Conservation (phyloP, 2,113 vertebrate genomes). For the Rallus limicola region DNA sequence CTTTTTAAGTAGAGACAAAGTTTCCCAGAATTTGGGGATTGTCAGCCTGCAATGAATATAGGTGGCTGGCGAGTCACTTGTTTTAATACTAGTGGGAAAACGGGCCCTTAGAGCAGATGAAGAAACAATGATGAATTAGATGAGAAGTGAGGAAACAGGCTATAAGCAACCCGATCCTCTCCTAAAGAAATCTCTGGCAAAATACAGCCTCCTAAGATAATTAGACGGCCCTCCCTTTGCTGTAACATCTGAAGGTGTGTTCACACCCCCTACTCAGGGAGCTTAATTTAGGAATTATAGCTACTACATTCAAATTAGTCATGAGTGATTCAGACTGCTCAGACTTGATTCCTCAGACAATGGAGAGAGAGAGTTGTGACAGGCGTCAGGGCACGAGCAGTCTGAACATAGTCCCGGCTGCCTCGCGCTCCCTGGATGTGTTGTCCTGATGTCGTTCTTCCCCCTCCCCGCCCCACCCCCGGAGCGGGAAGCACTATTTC, state of each 20-base stretch:
- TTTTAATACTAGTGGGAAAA: background rate
- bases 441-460: background rate
- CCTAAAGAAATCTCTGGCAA: background rate
- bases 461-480: no score
- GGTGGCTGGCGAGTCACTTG: background rate
- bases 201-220: background rate
- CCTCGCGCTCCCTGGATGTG: background rate
- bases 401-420: background rate
- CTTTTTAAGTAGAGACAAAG: background rate
- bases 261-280: slow-evolving; percentile 21
- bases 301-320: slow-evolving; percentile 37
- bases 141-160: background rate
- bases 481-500: background rate
- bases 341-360: slow-evolving; percentile 32
- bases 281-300: slow-evolving; percentile 30
- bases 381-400: background rate
- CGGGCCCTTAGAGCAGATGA: background rate
- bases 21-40: background rate
- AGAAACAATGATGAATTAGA: background rate
- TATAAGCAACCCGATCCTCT: background rate
- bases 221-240: background rate
- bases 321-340: slow-evolving; percentile 44
- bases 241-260: slow-evolving; percentile 30
- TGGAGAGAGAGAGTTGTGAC: slow-evolving; percentile 32
- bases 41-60: background rate